Conservation (phyloP, 2,797 vertebrate genomes). For the Phrynocephalus guinanensis region DNA sequence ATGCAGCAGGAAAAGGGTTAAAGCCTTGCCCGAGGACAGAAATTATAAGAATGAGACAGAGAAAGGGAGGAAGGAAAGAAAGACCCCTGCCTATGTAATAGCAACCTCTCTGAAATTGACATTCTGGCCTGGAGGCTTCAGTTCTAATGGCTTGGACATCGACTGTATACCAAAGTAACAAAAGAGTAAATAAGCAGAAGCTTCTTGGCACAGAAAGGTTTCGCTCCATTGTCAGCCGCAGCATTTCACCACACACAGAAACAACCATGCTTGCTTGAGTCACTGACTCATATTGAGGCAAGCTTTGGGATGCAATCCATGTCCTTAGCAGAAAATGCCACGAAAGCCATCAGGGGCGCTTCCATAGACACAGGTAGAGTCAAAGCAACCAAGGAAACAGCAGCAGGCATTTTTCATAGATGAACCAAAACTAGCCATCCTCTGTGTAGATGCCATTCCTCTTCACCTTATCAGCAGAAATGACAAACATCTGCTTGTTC, state of each 20-base stretch:
- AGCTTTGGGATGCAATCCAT: background rate
- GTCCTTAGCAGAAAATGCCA: background rate
- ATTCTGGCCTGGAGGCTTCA: background rate
- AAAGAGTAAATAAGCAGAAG: constrained; percentile 52
- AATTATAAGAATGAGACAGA: constrained; percentile 5
- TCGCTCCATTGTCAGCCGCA: background rate
- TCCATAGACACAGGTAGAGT: background rate
- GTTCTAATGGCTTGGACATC: constrained; percentile 4
- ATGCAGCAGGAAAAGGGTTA: constrained; percentile 9
- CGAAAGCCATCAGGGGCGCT: background rate
- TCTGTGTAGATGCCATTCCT: background rate
- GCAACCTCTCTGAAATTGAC: constrained; percentile 1
- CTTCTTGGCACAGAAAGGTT: constrained; percentile 45
- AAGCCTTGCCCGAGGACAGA: background rate
- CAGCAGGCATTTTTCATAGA: background rate
- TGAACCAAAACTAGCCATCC: background rate
- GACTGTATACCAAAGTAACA: constrained; percentile 30
- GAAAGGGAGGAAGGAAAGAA: background rate
- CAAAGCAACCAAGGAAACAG: background rate
- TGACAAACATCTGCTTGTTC: background rate
- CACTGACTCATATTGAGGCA: background rate
- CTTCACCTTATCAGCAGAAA: background rate
- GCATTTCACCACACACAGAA: background rate
- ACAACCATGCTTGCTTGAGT: background rate
- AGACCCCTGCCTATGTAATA: background rate